Conservation (phyloP, 23 tunicate genomes). For the Styela plicata region DNA sequence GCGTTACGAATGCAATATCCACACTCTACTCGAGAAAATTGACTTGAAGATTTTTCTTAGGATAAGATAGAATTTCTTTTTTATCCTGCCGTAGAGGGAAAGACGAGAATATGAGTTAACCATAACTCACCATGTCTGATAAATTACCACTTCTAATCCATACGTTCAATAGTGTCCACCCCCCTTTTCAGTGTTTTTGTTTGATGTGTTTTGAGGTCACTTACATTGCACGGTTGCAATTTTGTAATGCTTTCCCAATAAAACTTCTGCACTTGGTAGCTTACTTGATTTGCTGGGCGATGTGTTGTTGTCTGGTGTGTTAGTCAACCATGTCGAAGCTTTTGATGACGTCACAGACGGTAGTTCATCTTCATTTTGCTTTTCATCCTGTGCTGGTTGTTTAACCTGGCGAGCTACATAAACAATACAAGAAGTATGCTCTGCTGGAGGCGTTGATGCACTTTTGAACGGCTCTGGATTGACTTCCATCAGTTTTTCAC, state of each 20-base stretch:
- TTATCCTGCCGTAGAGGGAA: too few species aligned
- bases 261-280: slow-evolving; percentile 75
- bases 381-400: background rate
- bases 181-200: too few species aligned
- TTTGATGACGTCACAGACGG: background rate
- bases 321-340: background rate
- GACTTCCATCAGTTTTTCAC: background rate
- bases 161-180: too few species aligned
- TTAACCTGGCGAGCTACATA: slow-evolving; percentile 7
- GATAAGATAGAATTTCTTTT: too few species aligned
- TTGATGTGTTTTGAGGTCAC: too few species aligned
- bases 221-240: slow-evolving; percentile 33
- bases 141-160: too few species aligned
- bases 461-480: background rate
- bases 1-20: too few species aligned
- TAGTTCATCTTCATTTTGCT: background rate
- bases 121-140: too few species aligned
- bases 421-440: slow-evolving; percentile 15
- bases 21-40: too few species aligned
- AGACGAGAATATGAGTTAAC: too few species aligned
- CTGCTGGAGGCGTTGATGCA: background rate
- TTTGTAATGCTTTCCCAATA: slow-evolving; percentile 49
- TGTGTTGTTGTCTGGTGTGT: background rate
- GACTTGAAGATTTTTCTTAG: too few species aligned
- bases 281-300: slow-evolving; percentile 5